Conservation (phyloP, 2,888 invertebrate genomes). For the Latrodectus hesperus region DNA sequence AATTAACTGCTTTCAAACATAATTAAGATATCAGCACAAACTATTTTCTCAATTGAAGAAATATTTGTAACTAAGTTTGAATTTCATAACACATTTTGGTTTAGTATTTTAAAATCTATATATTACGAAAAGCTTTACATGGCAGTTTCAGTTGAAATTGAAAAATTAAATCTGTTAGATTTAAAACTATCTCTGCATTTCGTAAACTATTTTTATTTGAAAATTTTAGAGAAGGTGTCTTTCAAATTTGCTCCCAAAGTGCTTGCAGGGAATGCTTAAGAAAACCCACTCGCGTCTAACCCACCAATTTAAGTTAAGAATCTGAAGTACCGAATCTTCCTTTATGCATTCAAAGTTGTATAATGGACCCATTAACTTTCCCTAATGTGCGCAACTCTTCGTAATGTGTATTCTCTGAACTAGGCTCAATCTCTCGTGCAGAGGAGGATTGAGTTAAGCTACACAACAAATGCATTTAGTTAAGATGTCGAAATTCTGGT, state of each 20-base stretch:
- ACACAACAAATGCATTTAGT: slow-evolving; percentile 49
- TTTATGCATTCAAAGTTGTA: slow-evolving; percentile 11
- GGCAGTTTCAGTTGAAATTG: no score
- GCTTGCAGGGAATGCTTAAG: slow-evolving; percentile 17
- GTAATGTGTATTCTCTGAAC: slow-evolving; percentile 28
- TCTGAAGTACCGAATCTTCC: slow-evolving; percentile 5
- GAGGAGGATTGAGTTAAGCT: slow-evolving; percentile 29
- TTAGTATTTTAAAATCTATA: no score
- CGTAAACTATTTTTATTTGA: no score
- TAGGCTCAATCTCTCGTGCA: slow-evolving; percentile 1
- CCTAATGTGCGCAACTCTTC: slow-evolving; percentile 19
- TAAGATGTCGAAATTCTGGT: slow-evolving; percentile 4
- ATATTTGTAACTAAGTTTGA: no score
- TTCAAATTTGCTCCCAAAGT: neutral
- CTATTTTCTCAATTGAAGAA: no score
- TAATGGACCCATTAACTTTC: slow-evolving; percentile 54
- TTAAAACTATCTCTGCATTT: no score
- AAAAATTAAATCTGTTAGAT: no score
- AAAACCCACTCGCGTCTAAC: slow-evolving; percentile 16
- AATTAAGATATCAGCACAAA: no score
- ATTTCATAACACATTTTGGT: no score
- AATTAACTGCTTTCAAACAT: no score
- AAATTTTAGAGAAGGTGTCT: no score
- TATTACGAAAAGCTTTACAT: no score
- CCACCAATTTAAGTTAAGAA: slow-evolving; percentile 38